phyloP scores from a whole-genome alignment of 2,113 vertebrate species.

The Prionailurus viverrinus region DNA sequence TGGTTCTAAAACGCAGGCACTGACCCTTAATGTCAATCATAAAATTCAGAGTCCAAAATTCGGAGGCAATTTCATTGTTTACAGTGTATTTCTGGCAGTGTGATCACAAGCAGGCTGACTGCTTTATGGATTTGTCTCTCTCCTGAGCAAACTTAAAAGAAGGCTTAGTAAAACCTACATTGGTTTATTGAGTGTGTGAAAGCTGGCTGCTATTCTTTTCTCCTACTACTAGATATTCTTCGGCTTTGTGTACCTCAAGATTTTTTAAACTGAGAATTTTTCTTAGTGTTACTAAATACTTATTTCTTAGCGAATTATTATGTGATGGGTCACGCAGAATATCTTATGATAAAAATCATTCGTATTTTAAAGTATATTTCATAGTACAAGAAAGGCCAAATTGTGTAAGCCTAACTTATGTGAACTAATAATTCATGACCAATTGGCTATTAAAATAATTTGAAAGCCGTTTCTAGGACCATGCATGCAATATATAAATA shows the following conservation, averaged over 20 bases:
- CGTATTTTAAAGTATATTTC: constrained; percentile 22
- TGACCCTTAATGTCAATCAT: constrained; percentile 72
- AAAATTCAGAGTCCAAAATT: constrained; percentile 70
- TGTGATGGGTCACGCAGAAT: background rate
- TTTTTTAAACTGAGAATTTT: constrained; percentile 37
- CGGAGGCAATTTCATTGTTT: constrained; percentile 59
- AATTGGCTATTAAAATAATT: constrained; percentile 40
- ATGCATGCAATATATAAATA: constrained; percentile 7
- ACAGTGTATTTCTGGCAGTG: constrained; percentile 38
- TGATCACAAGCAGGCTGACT: constrained; percentile 2
- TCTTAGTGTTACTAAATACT: background rate
- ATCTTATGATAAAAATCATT: background rate
- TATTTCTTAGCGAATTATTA: constrained; percentile 24
- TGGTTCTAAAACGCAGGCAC: constrained; percentile 67
- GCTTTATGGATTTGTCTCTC: constrained; percentile 71
- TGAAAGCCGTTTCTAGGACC: background rate
- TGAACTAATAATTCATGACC: constrained; percentile 40
- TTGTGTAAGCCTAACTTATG: constrained; percentile 7
- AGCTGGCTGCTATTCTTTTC: background rate
- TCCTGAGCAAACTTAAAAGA: constrained; percentile 70
- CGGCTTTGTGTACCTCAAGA: constrained; percentile 26
- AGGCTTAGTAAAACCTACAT: constrained; percentile 50
- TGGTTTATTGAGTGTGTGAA: constrained; percentile 52
- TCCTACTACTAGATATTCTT: constrained; percentile 3
- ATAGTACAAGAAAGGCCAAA: constrained; percentile 20